These are phyloP conservation scores for Pocillopora verrucosa DNA, from an alignment of 64 coral and sea anemone genomes.

Conservation along the genomic window DNA sequence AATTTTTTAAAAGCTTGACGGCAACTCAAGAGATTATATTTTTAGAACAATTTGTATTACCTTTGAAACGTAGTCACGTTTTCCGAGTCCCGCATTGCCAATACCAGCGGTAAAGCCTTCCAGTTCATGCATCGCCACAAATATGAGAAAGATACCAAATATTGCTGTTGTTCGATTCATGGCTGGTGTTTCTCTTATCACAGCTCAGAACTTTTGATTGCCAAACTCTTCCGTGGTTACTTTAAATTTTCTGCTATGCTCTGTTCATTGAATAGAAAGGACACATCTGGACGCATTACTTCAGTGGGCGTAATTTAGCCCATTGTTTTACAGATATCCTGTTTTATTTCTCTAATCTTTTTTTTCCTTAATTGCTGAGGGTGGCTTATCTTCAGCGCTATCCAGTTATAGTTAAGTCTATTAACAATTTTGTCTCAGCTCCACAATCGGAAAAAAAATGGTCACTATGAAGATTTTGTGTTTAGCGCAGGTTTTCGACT, in stretches of 20 bases:
- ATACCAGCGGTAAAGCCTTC: not conserved
- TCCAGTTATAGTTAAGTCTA: not conserved
- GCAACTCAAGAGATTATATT: not conserved
- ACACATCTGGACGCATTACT: not conserved
- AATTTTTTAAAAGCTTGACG: not conserved
- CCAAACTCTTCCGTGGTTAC: not conserved
- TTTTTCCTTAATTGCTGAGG: not conserved
- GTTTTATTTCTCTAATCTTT: not conserved
- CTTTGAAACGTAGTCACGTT: not conserved
- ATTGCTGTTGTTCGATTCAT: conserved; percentile 10
- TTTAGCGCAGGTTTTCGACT: too few species aligned
- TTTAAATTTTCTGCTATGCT: not conserved
- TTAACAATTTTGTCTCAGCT: not conserved
- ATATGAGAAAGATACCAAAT: not conserved
- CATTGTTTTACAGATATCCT: conserved; percentile 4
- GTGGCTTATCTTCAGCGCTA: not conserved
- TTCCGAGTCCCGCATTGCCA: conserved; percentile 17
- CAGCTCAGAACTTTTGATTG: not conserved
- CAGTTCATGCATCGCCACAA: not conserved
- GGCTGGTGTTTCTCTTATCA: not conserved
- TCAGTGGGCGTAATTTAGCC: not conserved
- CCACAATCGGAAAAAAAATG: too few species aligned
- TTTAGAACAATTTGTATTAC: not conserved
- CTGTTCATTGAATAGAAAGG: not conserved
- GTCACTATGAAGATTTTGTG: too few species aligned